These are phyloP conservation scores for Asbolus verrucosus DNA, from an alignment of 1,140 invertebrate species.

Conservation along the genomic window DNA sequence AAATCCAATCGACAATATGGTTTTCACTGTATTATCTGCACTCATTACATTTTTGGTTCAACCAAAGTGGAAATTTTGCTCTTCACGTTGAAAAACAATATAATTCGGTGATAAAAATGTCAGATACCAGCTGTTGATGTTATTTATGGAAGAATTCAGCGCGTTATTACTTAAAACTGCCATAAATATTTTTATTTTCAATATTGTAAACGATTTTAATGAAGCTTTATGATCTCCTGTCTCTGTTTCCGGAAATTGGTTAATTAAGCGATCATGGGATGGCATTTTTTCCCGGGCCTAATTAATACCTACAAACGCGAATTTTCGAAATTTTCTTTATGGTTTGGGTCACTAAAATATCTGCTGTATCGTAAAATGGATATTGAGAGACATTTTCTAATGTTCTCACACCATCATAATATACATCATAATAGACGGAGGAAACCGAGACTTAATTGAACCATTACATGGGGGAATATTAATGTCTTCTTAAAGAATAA, in stretches of 20 bases:
- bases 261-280: constrained; percentile 3
- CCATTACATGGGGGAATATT: neutral
- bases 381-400: neutral
- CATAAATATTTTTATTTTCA: constrained; percentile 27
- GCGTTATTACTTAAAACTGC: constrained; percentile 10
- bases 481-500: no score
- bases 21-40: no score
- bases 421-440: neutral
- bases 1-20: no score
- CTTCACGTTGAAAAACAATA: neutral
- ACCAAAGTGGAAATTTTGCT: constrained; percentile 1
- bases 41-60: no score
- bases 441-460: neutral
- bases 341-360: neutral
- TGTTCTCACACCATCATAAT: neutral
- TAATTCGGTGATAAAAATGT: neutral
- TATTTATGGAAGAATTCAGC: constrained; percentile 13
- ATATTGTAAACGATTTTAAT: constrained; percentile 1
- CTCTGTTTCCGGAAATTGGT: neutral
- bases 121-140: constrained; percentile 24
- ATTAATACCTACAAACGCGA: no score
- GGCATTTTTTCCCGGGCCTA: no score
- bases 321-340: constrained; percentile 1
- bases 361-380: neutral
- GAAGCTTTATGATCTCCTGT: constrained; percentile 2